Conservation (phyloP, 2,797 vertebrate genomes). For the Melopsittacus undulatus region DNA sequence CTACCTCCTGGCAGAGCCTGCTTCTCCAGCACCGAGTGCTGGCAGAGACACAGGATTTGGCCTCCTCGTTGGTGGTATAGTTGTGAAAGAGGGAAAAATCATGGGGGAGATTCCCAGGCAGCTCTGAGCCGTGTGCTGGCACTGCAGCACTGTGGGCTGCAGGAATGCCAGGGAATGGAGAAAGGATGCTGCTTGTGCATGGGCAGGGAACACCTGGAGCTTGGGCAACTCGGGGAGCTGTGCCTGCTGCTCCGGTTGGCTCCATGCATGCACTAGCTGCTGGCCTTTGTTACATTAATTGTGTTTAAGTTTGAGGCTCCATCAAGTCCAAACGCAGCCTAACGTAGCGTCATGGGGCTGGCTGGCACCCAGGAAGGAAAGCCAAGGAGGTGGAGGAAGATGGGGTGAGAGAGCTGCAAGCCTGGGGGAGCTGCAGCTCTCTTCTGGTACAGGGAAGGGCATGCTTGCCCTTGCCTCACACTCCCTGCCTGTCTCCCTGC, state of each 20-base stretch:
- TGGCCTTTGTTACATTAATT: constrained; percentile 12
- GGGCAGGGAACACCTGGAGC: not conserved
- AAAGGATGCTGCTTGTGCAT: not conserved
- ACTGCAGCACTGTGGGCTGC: not conserved
- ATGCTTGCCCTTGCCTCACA: rapidly evolving
- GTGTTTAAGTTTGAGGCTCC: not conserved
- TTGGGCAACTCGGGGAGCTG: not conserved
- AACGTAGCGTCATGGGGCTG: constrained; percentile 22
- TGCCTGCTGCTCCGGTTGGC: not conserved
- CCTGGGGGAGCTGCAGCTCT: not conserved
- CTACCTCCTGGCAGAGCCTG: not conserved
- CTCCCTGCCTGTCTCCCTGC: not conserved
- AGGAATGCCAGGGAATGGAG: not conserved
- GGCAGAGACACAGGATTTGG: not conserved
- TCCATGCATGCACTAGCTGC: not conserved
- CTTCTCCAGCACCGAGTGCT: not conserved
- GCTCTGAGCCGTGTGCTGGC: not conserved
- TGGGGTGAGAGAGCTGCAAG: not conserved
- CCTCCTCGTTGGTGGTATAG: not conserved
- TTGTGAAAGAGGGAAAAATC: constrained; percentile 16
- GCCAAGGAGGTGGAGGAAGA: not conserved
- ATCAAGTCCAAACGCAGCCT: constrained; percentile 47
- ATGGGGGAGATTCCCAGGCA: not conserved
- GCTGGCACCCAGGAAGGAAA: constrained; percentile 57
- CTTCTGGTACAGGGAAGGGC: not conserved